Evolutionary conservation across 2,888 invertebrate genomes (phyloP).

Genomic region (Amblyjoppa fuscipennis): DNA sequence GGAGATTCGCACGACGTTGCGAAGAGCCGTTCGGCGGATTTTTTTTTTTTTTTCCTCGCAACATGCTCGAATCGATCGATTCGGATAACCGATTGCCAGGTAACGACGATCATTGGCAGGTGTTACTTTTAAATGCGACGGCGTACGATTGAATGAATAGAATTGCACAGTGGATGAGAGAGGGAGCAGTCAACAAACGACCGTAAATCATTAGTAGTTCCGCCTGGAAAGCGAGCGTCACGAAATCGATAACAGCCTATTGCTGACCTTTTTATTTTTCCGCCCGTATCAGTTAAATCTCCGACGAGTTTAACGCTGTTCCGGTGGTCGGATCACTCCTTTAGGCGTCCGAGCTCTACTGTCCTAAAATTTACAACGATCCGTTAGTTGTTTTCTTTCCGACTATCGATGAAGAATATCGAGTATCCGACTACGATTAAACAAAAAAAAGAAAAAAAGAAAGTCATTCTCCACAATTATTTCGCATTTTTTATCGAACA

Average conservation of each 20-base stretch:
- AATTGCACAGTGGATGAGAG: not conserved
- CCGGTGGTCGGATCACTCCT: not conserved
- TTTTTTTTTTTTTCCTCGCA: slow-evolving; percentile 8
- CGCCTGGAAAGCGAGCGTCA: slow-evolving; percentile 66
- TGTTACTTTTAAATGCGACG: slow-evolving; percentile 18
- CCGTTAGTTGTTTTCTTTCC: not conserved
- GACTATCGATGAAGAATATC: slow-evolving; percentile 18
- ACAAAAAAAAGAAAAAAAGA: not conserved
- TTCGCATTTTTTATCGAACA: not conserved
- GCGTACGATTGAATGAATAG: not conserved
- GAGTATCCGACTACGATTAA: slow-evolving; percentile 12
- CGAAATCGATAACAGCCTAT: slow-evolving; percentile 41
- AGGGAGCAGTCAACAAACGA: not conserved
- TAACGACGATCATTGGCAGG: slow-evolving; percentile 22
- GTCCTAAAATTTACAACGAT: slow-evolving; percentile 1
- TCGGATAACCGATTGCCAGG: slow-evolving; percentile 1
- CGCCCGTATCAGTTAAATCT: not conserved
- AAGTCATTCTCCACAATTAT: slow-evolving; percentile 38
- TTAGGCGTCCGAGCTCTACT: slow-evolving; percentile 1
- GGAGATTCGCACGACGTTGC: slow-evolving; percentile 39
- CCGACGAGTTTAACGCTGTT: not conserved
- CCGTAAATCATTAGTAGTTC: slow-evolving; percentile 43
- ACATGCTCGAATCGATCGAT: not conserved
- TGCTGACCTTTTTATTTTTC: slow-evolving; percentile 2
- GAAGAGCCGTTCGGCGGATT: not conserved